These are phyloP conservation scores for Spialia ferax DNA, from an alignment of 2,888 invertebrate genomes.

Conservation along the genomic window DNA sequence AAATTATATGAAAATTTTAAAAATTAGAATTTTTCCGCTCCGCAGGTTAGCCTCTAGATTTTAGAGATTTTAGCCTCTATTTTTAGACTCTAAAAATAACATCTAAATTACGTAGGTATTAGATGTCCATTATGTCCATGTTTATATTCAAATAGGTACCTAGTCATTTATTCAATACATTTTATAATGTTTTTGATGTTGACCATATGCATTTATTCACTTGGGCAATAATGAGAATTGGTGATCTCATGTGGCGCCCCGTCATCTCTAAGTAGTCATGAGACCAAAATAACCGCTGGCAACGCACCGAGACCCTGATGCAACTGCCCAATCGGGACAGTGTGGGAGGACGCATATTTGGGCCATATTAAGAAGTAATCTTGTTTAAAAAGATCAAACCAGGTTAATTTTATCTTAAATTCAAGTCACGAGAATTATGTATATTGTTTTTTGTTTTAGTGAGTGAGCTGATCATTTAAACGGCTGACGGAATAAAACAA, in stretches of 20 bases:
- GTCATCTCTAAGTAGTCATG: slow-evolving; percentile 71
- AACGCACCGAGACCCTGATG: slow-evolving; percentile 55
- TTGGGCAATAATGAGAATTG: slow-evolving; percentile 63
- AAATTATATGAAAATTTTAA: too few species aligned
- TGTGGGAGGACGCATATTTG: slow-evolving; percentile 56
- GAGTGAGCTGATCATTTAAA: too few species aligned
- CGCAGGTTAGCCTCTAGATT: too few species aligned
- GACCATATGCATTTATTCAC: slow-evolving; percentile 47
- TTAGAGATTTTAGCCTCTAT: too few species aligned
- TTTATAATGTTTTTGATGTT: slow-evolving; percentile 43
- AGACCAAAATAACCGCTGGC: slow-evolving; percentile 71
- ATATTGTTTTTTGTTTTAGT: too few species aligned
- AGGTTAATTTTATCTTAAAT: not conserved
- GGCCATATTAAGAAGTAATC: slow-evolving; percentile 51
- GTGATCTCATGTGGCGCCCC: slow-evolving; percentile 78
- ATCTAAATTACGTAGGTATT: too few species aligned
- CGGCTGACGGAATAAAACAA: too few species aligned
- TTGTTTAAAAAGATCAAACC: not conserved
- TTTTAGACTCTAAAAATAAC: too few species aligned
- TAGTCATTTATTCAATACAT: not conserved
- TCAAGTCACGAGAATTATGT: not conserved
- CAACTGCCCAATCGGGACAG: slow-evolving; percentile 65
- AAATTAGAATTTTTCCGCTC: too few species aligned
- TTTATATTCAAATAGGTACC: too few species aligned
- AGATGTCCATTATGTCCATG: too few species aligned